Conservation (phyloP, 2,888 invertebrate genomes). For the Scaptomyza flava region DNA sequence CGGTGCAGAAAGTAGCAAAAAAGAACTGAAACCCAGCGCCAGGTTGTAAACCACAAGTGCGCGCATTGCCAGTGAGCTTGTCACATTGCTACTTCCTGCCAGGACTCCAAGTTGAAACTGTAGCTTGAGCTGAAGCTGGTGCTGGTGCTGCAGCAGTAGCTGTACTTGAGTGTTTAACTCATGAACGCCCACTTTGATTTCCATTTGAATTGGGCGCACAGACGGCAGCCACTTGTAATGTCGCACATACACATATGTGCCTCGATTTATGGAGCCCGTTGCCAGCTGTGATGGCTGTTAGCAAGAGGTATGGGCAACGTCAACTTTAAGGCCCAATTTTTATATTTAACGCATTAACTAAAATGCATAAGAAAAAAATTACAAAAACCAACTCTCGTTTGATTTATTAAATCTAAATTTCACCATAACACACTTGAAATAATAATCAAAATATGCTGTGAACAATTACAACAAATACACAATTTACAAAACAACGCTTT, state of each 20-base stretch:
- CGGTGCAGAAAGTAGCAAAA: constrained; percentile 28
- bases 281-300: constrained; percentile 17
- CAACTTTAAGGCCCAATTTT: constrained; percentile 17
- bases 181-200: constrained; percentile 83
- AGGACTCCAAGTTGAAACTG: constrained; percentile 16
- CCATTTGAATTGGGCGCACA: constrained; percentile 80
- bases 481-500: background rate
- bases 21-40: constrained; percentile 43
- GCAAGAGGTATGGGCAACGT: constrained; percentile 14
- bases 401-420: background rate
- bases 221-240: constrained; percentile 72
- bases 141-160: constrained; percentile 12
- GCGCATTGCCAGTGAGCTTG: constrained; percentile 70
- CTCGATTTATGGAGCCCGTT: constrained; percentile 72
- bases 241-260: constrained; percentile 82
- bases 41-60: constrained; percentile 80
- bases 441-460: constrained; percentile 3
- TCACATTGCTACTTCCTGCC: constrained; percentile 64
- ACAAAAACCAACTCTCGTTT: background rate
- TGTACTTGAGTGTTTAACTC: constrained; percentile 78
- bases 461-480: background rate
- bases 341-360: background rate
- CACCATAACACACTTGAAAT: background rate
- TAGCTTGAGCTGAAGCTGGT: constrained; percentile 4
- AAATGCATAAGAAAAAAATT: constrained; percentile 2